Evolutionary conservation across 2,113 vertebrate genomes (phyloP).

Genomic region (mouse (Mus musculus)): DNA sequence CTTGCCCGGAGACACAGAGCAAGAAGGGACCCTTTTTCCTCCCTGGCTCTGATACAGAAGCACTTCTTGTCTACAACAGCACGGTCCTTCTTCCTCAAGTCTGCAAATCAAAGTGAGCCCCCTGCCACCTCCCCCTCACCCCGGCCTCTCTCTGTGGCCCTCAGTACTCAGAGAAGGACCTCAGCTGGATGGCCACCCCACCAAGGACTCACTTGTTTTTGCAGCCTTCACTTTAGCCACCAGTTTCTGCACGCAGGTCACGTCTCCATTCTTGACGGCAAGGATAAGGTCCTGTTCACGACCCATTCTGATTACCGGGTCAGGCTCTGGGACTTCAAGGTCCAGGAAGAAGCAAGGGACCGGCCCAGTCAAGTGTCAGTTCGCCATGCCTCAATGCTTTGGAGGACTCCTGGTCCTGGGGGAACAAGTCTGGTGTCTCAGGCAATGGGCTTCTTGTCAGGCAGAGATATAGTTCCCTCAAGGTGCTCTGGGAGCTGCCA

Average conservation of each 20-base stretch:
- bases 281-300: conserved; percentile 90
- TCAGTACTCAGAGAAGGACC: not conserved
- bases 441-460: conserved; percentile 9
- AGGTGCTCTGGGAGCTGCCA: conserved; percentile 37
- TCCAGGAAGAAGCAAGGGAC: conserved; percentile 10
- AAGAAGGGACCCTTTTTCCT: not conserved
- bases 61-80: not conserved
- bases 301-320: conserved; percentile 83
- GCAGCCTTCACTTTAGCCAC: conserved; percentile 89
- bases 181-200: not conserved
- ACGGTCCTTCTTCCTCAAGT: not conserved
- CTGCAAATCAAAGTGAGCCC: not conserved
- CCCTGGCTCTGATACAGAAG: not conserved
- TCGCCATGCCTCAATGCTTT: conserved; percentile 56
- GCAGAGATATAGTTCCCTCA: not conserved
- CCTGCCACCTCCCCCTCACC: not conserved
- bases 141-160: not conserved
- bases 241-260: conserved; percentile 88
- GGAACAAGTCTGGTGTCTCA: not conserved
- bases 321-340: conserved; percentile 57
- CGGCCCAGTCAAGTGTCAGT: conserved; percentile 48
- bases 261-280: conserved; percentile 88
- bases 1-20: not conserved
- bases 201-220: conserved; percentile 88
- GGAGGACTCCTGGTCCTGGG: not conserved